Evolutionary conservation across 2,797 vertebrate species (phyloP).

Genomic region (Champsocephalus esox): DNA sequence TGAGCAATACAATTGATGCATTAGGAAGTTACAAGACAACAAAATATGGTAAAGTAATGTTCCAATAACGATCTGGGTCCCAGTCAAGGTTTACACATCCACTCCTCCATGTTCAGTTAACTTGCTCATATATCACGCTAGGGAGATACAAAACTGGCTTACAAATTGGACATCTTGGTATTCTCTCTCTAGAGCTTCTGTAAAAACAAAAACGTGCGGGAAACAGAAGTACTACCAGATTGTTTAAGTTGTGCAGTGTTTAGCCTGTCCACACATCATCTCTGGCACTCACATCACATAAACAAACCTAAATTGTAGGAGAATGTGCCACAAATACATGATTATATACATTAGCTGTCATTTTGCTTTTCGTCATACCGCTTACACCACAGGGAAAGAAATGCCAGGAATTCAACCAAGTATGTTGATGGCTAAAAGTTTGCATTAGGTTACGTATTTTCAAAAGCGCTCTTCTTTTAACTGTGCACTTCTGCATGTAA

Average conservation of each 20-base stretch:
- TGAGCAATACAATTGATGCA: not conserved
- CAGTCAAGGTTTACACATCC: slow-evolving; percentile 10
- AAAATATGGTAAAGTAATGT: not conserved
- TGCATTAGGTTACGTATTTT: slow-evolving; percentile 40
- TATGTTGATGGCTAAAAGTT: slow-evolving; percentile 55
- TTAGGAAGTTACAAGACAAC: not conserved
- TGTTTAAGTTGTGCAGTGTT: slow-evolving; percentile 21
- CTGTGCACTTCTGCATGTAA: slow-evolving; percentile 56
- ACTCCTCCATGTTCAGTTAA: slow-evolving; percentile 1
- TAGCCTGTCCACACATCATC: slow-evolving; percentile 31
- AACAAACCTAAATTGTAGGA: slow-evolving; percentile 36
- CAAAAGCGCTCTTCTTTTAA: slow-evolving; percentile 39
- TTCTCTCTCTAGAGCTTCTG: slow-evolving; percentile 3
- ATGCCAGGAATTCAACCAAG: slow-evolving; percentile 72
- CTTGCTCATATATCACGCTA: slow-evolving; percentile 22
- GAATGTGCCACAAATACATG: slow-evolving; percentile 32
- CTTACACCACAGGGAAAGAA: slow-evolving; percentile 43
- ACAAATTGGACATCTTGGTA: not conserved
- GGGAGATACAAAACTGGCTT: not conserved
- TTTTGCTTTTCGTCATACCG: slow-evolving; percentile 50
- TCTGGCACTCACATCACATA: slow-evolving; percentile 45
- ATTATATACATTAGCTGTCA: slow-evolving; percentile 63
- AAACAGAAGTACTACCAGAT: slow-evolving; percentile 28
- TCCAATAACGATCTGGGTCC: slow-evolving; percentile 2
- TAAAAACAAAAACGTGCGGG: slow-evolving; percentile 10